Evolutionary conservation across 2,113 vertebrate genomes (phyloP).

Genomic region (Litocranius walleri): DNA sequence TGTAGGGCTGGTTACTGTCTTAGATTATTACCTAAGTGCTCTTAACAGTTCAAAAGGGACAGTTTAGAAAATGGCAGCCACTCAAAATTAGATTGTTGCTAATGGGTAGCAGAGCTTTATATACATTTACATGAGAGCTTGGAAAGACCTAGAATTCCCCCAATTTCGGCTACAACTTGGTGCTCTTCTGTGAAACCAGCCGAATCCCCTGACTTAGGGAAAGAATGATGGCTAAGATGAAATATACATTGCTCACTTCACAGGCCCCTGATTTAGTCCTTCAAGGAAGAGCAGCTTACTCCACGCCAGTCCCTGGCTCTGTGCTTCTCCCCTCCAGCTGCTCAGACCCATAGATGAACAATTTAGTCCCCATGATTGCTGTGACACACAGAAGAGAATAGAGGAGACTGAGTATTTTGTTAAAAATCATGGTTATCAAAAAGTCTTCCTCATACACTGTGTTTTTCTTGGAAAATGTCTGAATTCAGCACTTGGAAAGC

Average conservation of each 20-base stretch:
- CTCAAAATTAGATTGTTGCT: constrained; percentile 29
- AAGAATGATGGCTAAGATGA: background rate
- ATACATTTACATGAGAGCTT: background rate
- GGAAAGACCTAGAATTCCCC: constrained; percentile 16
- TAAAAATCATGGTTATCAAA: background rate
- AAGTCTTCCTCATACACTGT: background rate
- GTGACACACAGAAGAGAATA: background rate
- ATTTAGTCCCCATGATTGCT: background rate
- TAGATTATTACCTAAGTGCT: background rate
- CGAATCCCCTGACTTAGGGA: accelerated
- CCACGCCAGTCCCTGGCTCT: background rate
- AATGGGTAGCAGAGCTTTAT: constrained; percentile 26
- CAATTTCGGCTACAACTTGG: background rate
- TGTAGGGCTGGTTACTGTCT: background rate
- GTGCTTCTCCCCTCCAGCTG: background rate
- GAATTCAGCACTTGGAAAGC: background rate
- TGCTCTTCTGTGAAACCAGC: background rate
- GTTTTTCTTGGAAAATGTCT: background rate
- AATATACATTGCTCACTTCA: background rate
- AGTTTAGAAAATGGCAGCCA: background rate
- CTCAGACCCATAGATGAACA: background rate
- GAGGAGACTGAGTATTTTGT: background rate
- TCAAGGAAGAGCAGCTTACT: background rate
- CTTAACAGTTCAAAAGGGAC: background rate
- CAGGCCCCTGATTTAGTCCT: background rate